Evolutionary conservation across 2,797 vertebrate genomes (phyloP), one percentile per base, ranked within the genome.

Genomic region (Gymnothorax reevesii): DNA sequence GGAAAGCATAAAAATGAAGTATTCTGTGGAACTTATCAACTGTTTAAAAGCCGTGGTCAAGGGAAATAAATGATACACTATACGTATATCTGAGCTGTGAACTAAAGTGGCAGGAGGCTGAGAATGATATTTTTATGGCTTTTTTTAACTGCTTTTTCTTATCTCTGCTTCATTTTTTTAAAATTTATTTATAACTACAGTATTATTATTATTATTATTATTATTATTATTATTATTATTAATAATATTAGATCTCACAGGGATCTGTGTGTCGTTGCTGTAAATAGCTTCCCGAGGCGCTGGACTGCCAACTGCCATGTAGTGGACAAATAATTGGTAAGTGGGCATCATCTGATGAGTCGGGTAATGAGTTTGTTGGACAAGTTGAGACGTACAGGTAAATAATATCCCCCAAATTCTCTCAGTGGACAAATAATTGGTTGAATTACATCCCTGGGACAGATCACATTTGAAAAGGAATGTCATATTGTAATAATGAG

Each of bases 51-150:
- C 73, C 55, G 55, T 64, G 57, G 79, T 64, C 82, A 87, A 75
- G 87, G 88, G 82, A 66, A 82, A 83, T 57, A 69, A 83, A 73
- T 83, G 82, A 87, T 85, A 86, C 71, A 42, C 33, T 42, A 42
- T 42, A 42, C 33, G 2, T 2, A 83, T 55, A 85, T 59, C 85
- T 82, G 71, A 27, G 57, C 59, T 79, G 59, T 77, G 77, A 84
- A 83, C 86, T 83, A 87, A 82, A 87, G 79, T 79, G 75, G 73
- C 60, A 59, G 64, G 82, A 86, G 86, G 86, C 83, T 80, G 88
- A 66, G 84, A 87, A 87, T 85, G 88, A 57, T 83, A 82, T 83
- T 82, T 88, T 85, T 55, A 54, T 85, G 62, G 88, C 84, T 88
- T 84, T 42, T 42, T 83, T 86, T 54, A 22, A 85, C 86, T 87